phyloP scores from a whole-genome alignment of 1,140 invertebrate genomes.

The Caenorhabditis remanei region DNA sequence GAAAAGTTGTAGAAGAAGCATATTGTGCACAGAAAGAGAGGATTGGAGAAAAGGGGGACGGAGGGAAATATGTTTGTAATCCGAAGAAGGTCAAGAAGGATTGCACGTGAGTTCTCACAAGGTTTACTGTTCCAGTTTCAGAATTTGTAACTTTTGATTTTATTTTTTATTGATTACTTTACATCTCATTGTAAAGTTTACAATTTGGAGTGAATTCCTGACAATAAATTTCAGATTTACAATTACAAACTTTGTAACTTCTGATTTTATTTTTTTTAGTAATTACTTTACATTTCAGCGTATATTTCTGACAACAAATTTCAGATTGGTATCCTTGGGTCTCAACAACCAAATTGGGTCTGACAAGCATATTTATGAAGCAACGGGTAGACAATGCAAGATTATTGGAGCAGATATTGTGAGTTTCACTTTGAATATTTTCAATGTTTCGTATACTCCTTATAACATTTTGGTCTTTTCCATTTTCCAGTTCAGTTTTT shows the following conservation, averaged over 20 bases:
- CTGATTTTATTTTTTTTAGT: too few relatives aligned
- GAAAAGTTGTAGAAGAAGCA: background rate
- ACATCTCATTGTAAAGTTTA: too few relatives aligned
- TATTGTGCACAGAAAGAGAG: background rate
- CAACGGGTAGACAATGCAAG: conserved; percentile 5
- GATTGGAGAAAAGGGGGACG: conserved; percentile 14
- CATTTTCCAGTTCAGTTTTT: background rate
- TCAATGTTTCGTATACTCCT: too few relatives aligned
- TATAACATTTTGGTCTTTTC: too few relatives aligned
- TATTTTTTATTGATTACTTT: background rate
- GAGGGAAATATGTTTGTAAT: conserved; percentile 40
- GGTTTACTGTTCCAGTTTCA: background rate
- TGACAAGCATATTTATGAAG: conserved; percentile 26
- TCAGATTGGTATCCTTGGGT: background rate
- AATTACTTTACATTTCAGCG: too few relatives aligned
- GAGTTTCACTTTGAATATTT: background rate
- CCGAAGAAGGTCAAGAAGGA: background rate
- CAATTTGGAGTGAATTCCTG: too few relatives aligned
- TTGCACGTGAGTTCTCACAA: conserved; percentile 22
- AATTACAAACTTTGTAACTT: too few relatives aligned
- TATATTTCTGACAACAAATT: background rate
- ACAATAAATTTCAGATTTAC: too few relatives aligned
- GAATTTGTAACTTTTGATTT: too few relatives aligned
- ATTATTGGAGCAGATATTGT: conserved; percentile 4
- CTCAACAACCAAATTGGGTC: conserved; percentile 12